Base-by-base conservation (phyloP, 2,113 vertebrate genomes). In the Ailuropoda melanoleuca region DNA sequence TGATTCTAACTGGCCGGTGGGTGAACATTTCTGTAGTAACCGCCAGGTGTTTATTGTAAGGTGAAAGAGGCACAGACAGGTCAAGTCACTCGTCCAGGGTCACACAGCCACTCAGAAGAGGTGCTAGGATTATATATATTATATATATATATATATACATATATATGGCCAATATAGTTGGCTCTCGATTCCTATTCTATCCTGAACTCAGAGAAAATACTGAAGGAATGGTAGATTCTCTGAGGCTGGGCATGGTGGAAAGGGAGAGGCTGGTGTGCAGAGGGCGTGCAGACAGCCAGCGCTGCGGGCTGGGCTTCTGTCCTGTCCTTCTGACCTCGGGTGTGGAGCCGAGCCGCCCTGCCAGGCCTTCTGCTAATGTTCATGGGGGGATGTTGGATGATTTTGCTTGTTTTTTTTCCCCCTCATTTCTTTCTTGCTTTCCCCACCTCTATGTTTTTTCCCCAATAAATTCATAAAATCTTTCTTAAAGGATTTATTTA, bases 261-360 rank as follows among this genome's bases (percentile, higher is more conserved):
- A n/a, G 23, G 1, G 29, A 39, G 62, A 34, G 11, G 62, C 2
- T 5, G 62, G 37, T 4, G 15, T 6, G 11, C 34, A 23, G 21
- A 24, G 43, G 24, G 34, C 8, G 3, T 26, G 39, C 6, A 18
- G 23, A 24, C 55, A 31, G 5, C 15, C 8, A 1, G 13, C 1
- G 1, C 39, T 0, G 1, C 0, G 1, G 26, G 4, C 4, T 1
- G n/a, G 15, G 5, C 5, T 1, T 4, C 70, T 15, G 34, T 50
- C 34, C 48, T 8, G 55, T 55, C n/a, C 19, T 13, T 19, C 8
- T 11, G 14, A 62, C 14, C 5, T 31, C 1, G 11, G 0, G 4
- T 0, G 0, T 21, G 55, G 11, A 55, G 26, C 48, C 12, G 13
- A 6, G 13, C 10, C 2, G 48, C 13, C 48, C 48, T 17, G 6